Evolutionary conservation across 2,888 invertebrate species (phyloP), one percentile per base, ranked within the genome.

Genomic region (Cryptus armator): DNA sequence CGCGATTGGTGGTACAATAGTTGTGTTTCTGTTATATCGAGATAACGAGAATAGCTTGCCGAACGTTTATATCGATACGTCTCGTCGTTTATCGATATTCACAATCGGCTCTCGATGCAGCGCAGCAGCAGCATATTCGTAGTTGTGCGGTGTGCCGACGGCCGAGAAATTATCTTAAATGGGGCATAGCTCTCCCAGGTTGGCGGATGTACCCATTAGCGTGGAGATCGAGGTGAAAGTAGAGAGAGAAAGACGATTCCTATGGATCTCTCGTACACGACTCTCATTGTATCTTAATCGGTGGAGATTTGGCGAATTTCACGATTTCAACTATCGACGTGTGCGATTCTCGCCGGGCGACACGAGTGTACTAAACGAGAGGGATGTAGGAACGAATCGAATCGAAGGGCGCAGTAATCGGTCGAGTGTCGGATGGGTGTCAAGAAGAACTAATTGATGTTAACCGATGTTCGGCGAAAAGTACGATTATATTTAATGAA

Each of bases 131-230:
- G 29, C 46, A 48, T 14, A 1, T 12, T 16, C 64, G 64, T 43
- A 59, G 67, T 71, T 76, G 67, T 48, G 43, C 19, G 75, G 29
- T 71, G 48, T 53, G 64, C 75, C 70, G 77, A 81, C 77, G 81
- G 56, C 62, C 77, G 85, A 81, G 87, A 85, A 89, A 88, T 89
- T 87, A 88, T 89, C 77, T 86, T 89, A 91, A 91, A 91, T 90
- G 86, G 90, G 89, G 88, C 90, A 90, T 90, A 90, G 89, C 90
- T 91, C 89, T 90, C 90, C 88, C 90, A 90, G 90, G 88, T 90
- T 90, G 88, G 89, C 91, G 91, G 91, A 91, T 91, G 90, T 91
- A 90, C 90, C 91, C 90, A 91, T 91, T 90, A 90, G 88, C 88
- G 88, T 87, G 88, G 89, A 85, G 82, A 90, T 89, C 87, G 89